Evolutionary conservation across 2,888 invertebrate species (phyloP), one percentile per base, ranked within the genome.

Genomic region (Ectemnius lituratus): DNA sequence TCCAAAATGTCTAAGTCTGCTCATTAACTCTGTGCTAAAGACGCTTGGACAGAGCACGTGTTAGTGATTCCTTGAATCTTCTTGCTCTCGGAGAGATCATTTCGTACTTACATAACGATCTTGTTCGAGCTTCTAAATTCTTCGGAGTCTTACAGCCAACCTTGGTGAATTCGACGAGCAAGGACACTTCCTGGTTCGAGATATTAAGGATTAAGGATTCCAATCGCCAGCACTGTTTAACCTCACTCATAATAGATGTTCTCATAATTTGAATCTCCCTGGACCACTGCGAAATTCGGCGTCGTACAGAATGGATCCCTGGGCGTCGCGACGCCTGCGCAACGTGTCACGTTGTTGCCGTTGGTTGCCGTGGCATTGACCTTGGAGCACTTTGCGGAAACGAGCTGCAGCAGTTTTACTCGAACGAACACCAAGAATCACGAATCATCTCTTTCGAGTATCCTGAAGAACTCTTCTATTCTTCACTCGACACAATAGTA

Each of bases 291-390:
- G 20, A 46, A 62, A 62, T 65, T 20, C 8, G 58, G 18, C 28
- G 27, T 45, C 14, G 4, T 6, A 4, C 18, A 6, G 37, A 11
- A 16, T 2, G 11, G 73, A 47, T 70, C 66, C 46, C 61, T 28
- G 67, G 67, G 46, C 45, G 6, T 14, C 58, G 27, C 8, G 23
- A 67, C 73, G 70, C 16, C 70, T 75, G 72, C 74, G 75, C 63
- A 13, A 4, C 8, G 58, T 37, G 16, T 16, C 69, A 27, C 27
- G 60, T 62, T 63, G 37, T 23, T 67, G 11, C 61, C 62, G 64
- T 5, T 46, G 49, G 28, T 5, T 59, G 27, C 58, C 49, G 56
- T 67, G 79, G 45, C 79, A 70, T 70, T 79, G 80, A 75, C 67
- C 82, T 82, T 81, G 77, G 73, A 46, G 62, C 62, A 11, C 5